A percentile compares a stretch with the other conserved stretches of the same genome.
phyloP scores from a whole-genome alignment of 2,113 vertebrate genomes.

The Calyptommatus sinebrachiatus region DNA sequence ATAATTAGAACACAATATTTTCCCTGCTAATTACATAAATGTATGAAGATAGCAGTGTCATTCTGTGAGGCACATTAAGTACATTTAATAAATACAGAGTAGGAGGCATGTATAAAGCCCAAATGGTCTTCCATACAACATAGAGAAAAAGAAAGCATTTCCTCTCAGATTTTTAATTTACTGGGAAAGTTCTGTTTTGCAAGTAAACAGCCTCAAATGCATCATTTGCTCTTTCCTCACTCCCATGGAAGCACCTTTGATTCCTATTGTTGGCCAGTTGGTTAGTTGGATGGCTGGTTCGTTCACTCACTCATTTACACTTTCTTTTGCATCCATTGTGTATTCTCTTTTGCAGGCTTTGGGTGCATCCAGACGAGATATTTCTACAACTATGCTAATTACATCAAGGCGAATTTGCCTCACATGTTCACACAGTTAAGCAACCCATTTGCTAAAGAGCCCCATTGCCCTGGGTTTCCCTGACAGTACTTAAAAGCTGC shows the following conservation, averaged over 20 bases:
- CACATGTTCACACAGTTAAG: too few relatives aligned
- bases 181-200: neutral
- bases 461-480: too few relatives aligned
- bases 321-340: neutral
- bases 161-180: neutral
- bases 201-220: neutral
- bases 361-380: too few relatives aligned
- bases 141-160: neutral
- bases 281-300: neutral
- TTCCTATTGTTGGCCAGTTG: neutral
- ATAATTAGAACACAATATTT: slow-evolving; percentile 31
- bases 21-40: slow-evolving; percentile 24
- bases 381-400: too few relatives aligned
- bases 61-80: slow-evolving; percentile 2
- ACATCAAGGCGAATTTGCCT: too few relatives aligned
- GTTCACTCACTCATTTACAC: neutral
- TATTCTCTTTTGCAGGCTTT: neutral
- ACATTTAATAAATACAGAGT: slow-evolving; percentile 5
- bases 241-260: neutral
- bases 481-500: too few relatives aligned
- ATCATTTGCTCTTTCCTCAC: neutral
- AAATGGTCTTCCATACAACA: neutral
- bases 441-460: too few relatives aligned
- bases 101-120: neutral
- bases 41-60: slow-evolving; percentile 12